phyloP scores from a whole-genome alignment of 2,113 vertebrate species.

The Anguilla rostrata region DNA sequence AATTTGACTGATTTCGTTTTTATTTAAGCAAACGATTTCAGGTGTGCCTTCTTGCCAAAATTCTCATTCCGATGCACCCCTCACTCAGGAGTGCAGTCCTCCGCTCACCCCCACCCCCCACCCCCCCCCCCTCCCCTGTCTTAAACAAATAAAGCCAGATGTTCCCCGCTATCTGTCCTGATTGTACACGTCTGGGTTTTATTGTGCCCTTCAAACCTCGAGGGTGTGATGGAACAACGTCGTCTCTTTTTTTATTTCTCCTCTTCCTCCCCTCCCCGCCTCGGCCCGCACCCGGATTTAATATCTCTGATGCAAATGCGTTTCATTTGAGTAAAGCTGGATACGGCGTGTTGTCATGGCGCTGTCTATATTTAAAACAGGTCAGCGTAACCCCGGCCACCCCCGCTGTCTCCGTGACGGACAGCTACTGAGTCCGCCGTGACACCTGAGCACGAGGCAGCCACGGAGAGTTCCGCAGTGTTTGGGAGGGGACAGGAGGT shows the following conservation, averaged over 20 bases:
- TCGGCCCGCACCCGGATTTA: not conserved
- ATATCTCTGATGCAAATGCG: conserved; percentile 26
- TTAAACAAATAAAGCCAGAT: conserved; percentile 10
- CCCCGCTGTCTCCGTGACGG: conserved; percentile 20
- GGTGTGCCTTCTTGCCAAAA: not conserved
- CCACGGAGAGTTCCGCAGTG: not conserved
- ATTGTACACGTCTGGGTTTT: not conserved
- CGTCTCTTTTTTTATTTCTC: not conserved
- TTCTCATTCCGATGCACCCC: not conserved
- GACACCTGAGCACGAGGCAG: conserved; percentile 3
- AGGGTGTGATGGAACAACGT: not conserved
- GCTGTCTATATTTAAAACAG: conserved; percentile 32
- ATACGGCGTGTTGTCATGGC: conserved; percentile 13
- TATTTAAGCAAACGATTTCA: too few relatives aligned
- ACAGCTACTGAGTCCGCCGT: not conserved
- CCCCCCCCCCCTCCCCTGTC: not conserved
- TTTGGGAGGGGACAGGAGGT: not conserved
- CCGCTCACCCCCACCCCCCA: not conserved
- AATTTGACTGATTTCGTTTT: too few relatives aligned
- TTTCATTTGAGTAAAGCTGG: conserved; percentile 8
- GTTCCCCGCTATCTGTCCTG: not conserved
- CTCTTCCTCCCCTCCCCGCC: not conserved
- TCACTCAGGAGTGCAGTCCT: not conserved
- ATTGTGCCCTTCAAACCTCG: not conserved
- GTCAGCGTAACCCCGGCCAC: conserved; percentile 4